Percentiles rank a stretch among this genome's conserved stretches.
These are phyloP conservation scores for Colius striatus DNA, from an alignment of 2,113 vertebrate species.

Conservation along the genomic window DNA sequence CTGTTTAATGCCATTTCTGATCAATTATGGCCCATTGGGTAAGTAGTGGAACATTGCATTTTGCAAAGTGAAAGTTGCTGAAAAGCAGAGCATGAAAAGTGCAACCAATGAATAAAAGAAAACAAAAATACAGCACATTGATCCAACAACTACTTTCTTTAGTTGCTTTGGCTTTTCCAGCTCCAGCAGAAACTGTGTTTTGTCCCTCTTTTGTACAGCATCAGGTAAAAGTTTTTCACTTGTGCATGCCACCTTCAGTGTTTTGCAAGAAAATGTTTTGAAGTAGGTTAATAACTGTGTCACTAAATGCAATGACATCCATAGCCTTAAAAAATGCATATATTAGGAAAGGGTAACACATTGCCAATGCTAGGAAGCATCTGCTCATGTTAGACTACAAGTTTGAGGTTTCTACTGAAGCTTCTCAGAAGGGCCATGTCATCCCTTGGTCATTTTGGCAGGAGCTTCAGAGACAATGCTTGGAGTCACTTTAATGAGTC, in stretches of 20 bases:
- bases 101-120: neutral
- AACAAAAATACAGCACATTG: neutral
- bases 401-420: neutral
- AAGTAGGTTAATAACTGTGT: neutral
- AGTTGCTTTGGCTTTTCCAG: neutral
- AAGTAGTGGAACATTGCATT: neutral
- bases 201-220: accelerated
- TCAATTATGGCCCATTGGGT: neutral
- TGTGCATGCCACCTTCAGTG: neutral
- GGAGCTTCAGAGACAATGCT: neutral
- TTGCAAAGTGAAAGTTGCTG: neutral
- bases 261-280: neutral
- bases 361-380: neutral
- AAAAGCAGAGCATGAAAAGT: neutral
- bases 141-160: neutral
- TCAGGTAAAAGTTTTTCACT: neutral
- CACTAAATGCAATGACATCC: neutral
- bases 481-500: neutral
- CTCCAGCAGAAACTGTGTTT: neutral
- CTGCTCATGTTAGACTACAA: neutral
- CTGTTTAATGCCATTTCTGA: neutral
- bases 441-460: neutral
- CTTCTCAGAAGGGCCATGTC: neutral
- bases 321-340: neutral
- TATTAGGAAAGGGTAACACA: neutral